Base-by-base conservation (phyloP, 2,113 vertebrate species). In the Ranitomeya imitator region DNA sequence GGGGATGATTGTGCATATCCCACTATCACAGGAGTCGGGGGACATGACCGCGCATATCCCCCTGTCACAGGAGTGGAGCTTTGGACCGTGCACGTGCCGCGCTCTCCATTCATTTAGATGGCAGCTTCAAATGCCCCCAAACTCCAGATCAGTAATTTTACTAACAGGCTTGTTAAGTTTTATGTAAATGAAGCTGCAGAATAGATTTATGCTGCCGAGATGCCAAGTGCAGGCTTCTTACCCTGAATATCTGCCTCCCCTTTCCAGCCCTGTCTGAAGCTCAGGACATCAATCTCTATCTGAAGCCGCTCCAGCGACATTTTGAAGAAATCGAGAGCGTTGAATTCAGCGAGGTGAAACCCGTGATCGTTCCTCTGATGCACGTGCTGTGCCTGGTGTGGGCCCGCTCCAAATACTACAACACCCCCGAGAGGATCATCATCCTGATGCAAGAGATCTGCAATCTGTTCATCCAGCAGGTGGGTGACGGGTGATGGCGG, bases 401-500 rank as follows among this genome's bases (percentile, higher is more conserved):
- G 98, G 94, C 92, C 55, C 95, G 92, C 15, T 98, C 94, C 90
- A 92, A 90, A 87, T 93, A 95, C 92, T 99, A 97, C 93, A 94
- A 89, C 60, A 91, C 91, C 67, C 96, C 97, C 0, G 65, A 90
- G 11, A 91, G 96, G 84, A 79, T 99, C 15, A 94, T 96, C 0
- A 95, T 97, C 83, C 95, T 99, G 80, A 94, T 99, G 23, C 97
- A 96, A 89, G 96, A 97, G 91, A 94, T 94, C 77, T 97, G 96
- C 93, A 97, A 97, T 93, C 96, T 99, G 9, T 95, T 99, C 90
- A 94, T 98, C 13, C 96, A 97, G 80, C 97, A 97, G 97, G 98
- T 99, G 81, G 0, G 92, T 61, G 21, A 54, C 0, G 3, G 37
- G 5, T 45, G 5, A 45, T 45, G 37, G 5, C 37, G 37, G 37